Percentiles rank a stretch among this genome's conserved stretches.
These are phyloP conservation scores for Empis livida DNA, from an alignment of 2,888 invertebrate species.

Conservation along the genomic window DNA sequence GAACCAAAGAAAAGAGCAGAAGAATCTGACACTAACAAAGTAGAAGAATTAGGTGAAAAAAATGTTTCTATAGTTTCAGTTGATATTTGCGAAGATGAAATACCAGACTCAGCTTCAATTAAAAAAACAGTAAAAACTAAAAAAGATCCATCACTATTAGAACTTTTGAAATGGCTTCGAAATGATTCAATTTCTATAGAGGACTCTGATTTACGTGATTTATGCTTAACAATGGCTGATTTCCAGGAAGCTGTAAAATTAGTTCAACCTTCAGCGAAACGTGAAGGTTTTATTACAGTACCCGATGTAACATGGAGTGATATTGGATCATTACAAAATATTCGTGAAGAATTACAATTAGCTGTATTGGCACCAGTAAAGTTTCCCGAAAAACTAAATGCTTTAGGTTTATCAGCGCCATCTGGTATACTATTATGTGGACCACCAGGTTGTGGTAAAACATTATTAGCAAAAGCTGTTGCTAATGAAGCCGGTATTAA, in stretches of 20 bases:
- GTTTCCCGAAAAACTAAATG: conserved; percentile 65
- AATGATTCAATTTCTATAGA: conserved; percentile 49
- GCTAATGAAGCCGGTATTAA: conserved; percentile 98
- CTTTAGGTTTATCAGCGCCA: conserved; percentile 65
- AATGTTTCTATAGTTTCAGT: no score
- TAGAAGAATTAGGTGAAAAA: not conserved
- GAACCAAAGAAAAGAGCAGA: conserved; percentile 1
- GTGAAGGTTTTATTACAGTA: conserved; percentile 95
- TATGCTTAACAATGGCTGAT: conserved; percentile 62
- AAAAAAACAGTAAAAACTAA: conserved; percentile 5
- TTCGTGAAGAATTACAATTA: conserved; percentile 79
- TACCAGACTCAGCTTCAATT: conserved; percentile 10
- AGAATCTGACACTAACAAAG: not conserved
- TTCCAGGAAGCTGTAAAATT: conserved; percentile 63
- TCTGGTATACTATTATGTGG: conserved; percentile 91
- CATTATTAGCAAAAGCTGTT: conserved; percentile 91
- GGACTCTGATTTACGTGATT: conserved; percentile 45
- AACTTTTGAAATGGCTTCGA: conserved; percentile 52
- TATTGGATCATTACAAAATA: conserved; percentile 79
- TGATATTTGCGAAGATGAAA: not conserved
- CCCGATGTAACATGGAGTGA: conserved; percentile 97
- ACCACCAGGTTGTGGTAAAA: conserved; percentile 95
- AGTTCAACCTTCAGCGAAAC: conserved; percentile 84
- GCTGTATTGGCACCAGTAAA: conserved; percentile 87
- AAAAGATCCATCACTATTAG: conserved; percentile 35